These are phyloP conservation scores for Lepidocolaptes lacrymiger DNA, from an alignment of 2,797 vertebrate species.

Conservation along the genomic window DNA sequence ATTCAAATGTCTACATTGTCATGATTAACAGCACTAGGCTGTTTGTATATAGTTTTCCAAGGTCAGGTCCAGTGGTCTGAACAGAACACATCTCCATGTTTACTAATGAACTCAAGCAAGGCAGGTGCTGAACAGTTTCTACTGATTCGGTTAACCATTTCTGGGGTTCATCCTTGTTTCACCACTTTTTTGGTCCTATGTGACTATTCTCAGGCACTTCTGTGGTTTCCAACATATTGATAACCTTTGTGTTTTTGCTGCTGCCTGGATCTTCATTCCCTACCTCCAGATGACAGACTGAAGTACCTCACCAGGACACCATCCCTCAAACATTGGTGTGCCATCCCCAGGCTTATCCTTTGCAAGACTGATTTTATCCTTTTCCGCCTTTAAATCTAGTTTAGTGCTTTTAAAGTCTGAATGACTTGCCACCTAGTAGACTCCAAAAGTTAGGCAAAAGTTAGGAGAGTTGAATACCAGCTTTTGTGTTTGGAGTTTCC, in stretches of 20 bases:
- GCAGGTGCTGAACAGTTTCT: too few species aligned
- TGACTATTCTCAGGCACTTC: neutral
- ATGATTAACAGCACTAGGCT: too few species aligned
- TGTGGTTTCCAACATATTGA: neutral
- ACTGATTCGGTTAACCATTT: too few species aligned
- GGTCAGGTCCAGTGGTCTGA: too few species aligned
- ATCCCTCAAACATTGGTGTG: neutral
- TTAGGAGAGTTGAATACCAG: neutral
- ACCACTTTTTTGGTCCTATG: neutral
- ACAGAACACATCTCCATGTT: too few species aligned
- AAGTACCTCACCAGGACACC: accelerated
- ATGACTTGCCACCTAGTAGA: neutral
- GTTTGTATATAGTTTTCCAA: too few species aligned
- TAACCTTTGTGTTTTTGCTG: neutral
- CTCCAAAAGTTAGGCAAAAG: neutral
- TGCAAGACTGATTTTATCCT: neutral
- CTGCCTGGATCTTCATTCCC: neutral
- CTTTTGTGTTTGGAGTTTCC: neutral
- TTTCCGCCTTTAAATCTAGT: neutral
- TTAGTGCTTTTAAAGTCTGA: neutral
- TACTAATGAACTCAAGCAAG: too few species aligned
- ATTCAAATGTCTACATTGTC: too few species aligned
- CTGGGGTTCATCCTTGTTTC: too few species aligned
- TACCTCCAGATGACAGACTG: too few species aligned
- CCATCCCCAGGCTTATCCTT: neutral